Evolutionary conservation across 2,797 vertebrate species (phyloP).

Genomic region (Spinibarbus caldwelli): DNA sequence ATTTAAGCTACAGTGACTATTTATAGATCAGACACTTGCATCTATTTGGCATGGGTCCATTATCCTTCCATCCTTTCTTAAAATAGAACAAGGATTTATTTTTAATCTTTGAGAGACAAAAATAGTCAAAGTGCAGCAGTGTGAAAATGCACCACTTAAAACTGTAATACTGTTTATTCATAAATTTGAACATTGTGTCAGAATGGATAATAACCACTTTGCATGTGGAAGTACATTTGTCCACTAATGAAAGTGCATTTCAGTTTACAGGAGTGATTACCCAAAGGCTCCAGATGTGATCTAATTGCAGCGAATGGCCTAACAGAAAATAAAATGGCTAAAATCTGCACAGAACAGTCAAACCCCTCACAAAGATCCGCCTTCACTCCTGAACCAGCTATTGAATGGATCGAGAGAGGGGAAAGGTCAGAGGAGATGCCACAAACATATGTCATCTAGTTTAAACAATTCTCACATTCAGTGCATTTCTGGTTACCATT

Average conservation of each 20-base stretch:
- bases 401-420: slow-evolving; percentile 72
- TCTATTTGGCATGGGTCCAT: not conserved
- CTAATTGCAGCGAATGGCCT: slow-evolving; percentile 57
- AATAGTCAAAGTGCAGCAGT: not conserved
- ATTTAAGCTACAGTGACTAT: slow-evolving; percentile 1
- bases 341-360: slow-evolving; percentile 73
- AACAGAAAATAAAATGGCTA: slow-evolving; percentile 56
- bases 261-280: not conserved
- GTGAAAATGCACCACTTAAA: not conserved
- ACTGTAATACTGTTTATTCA: not conserved
- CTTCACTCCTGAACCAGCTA: slow-evolving; percentile 68
- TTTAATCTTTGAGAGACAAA: not conserved
- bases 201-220: not conserved
- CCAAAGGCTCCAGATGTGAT: slow-evolving; percentile 56
- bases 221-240: not conserved
- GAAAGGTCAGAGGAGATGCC: slow-evolving; percentile 67
- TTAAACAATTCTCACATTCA: not conserved
- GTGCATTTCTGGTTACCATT: not conserved
- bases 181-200: not conserved
- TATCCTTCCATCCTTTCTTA: not conserved
- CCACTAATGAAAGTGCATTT: not conserved
- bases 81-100: slow-evolving; percentile 11
- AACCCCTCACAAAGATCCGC: slow-evolving; percentile 63
- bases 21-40: slow-evolving; percentile 13
- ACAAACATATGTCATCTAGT: not conserved